Base-by-base conservation (phyloP, 2,113 vertebrate species). In the Petrocephalus zakoni region DNA sequence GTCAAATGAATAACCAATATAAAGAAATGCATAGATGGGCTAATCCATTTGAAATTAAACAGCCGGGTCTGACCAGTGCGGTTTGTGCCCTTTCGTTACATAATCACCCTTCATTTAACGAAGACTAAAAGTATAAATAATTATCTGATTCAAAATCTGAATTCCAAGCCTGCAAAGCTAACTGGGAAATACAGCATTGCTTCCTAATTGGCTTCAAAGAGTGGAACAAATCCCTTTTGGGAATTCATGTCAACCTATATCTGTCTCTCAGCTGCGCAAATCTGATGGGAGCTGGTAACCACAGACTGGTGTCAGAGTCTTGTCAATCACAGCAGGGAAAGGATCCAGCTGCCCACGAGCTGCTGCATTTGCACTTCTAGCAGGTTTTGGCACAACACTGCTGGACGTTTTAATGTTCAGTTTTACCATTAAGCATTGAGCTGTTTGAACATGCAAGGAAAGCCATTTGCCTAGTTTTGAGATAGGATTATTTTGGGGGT, bases 191-290 rank as follows among this genome's bases (percentile, higher is more conserved):
- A 42, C 25, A 87, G 61, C 46, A 17, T 25, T 10, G 46, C 56
- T 87, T 42, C 56, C 42, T 87, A 87, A 87, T 87, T 87, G 86
- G 53, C 86, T 64, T 55, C 86, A 64, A 87, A 87, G 56, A 61
- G 21, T 58, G 53, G 53, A 86, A 86, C 6, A 78, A 42, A 46
- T 87, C 56, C 58, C 86, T 42, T 21, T 64, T 11, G 86, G 58
- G 11, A 37, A 87, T 61, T 25, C 53, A n/a, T 49, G 86, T 61
- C 86, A 87, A 47, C 34, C 34, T 42, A 42, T 61, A 64, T 87
- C 86, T 64, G 29, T 42, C 86, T 42, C 86, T 56, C 37, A 55
- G 55, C 55, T 64, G 21, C 21, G 22, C 6, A 87, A 64, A 87
- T 7, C 11, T 15, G 34, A 78, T 19, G 34, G 72, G 34, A 42